A percentile compares a stretch with the other conserved stretches of the same genome.
Conservation (phyloP, 2,888 invertebrate genomes). For the Hartigia nigra region DNA sequence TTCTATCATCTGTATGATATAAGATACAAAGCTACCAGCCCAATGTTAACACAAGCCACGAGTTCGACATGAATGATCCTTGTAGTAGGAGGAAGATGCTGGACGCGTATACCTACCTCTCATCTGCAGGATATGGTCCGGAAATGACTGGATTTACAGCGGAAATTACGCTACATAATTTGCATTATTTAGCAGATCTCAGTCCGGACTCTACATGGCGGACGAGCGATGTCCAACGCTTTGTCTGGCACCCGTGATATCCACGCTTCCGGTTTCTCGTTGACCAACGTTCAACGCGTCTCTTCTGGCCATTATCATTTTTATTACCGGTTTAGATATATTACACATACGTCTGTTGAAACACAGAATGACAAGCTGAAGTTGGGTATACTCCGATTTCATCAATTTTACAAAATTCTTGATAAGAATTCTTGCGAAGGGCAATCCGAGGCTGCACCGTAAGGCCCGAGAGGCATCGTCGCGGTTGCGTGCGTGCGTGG, state of each 20-base stretch:
- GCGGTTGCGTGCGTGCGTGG: too few relatives aligned
- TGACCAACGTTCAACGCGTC: background rate
- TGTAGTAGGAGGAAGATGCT: background rate
- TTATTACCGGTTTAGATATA: background rate
- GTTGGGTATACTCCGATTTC: background rate
- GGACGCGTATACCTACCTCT: background rate
- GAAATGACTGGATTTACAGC: slow-evolving; percentile 23
- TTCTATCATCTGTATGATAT: background rate
- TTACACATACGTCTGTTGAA: background rate
- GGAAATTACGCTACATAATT: slow-evolving; percentile 27
- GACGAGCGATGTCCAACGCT: background rate
- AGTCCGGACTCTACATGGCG: background rate
- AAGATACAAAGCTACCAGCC: background rate
- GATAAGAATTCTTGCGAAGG: too few relatives aligned
- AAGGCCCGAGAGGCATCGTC: too few relatives aligned
- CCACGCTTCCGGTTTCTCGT: background rate
- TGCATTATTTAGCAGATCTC: slow-evolving; percentile 23
- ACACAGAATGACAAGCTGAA: background rate
- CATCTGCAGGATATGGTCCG: background rate
- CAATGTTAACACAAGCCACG: background rate
- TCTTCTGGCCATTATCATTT: background rate
- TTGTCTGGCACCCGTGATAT: background rate
- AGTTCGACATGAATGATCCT: background rate
- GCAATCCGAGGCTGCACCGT: too few relatives aligned
- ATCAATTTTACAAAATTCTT: background rate